phyloP scores from a whole-genome alignment of 2,113 vertebrate species.

The Platichthys stellatus region DNA sequence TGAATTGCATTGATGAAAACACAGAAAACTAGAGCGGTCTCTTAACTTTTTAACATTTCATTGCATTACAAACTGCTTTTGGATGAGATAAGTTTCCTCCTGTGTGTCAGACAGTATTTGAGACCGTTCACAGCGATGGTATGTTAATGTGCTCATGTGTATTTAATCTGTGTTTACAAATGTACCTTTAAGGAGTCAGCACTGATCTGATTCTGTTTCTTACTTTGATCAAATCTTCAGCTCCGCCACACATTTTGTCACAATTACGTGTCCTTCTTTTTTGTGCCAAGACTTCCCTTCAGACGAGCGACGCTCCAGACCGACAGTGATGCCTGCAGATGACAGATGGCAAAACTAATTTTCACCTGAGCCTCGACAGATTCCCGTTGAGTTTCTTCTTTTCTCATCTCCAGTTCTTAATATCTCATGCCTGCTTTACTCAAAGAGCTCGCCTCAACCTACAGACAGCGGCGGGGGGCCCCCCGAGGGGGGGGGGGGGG shows the following conservation, averaged over 20 bases:
- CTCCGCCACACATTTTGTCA: not conserved
- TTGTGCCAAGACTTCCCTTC: constrained; percentile 21
- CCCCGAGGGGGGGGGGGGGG: too few species aligned
- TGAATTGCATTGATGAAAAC: not conserved
- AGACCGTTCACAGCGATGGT: not conserved
- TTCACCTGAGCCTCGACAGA: constrained; percentile 28
- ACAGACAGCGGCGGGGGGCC: constrained; percentile 42
- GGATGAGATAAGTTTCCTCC: not conserved
- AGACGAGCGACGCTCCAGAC: constrained; percentile 7
- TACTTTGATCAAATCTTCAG: constrained; percentile 6
- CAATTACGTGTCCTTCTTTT: constrained; percentile 10
- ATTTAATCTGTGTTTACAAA: constrained; percentile 4
- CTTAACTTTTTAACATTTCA: not conserved
- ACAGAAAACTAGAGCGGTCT: not conserved
- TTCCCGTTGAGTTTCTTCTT: constrained; percentile 9
- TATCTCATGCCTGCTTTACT: constrained; percentile 40
- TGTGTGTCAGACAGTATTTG: too few species aligned
- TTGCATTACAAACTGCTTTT: not conserved
- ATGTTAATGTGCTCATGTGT: not conserved
- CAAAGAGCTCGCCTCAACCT: constrained; percentile 31
- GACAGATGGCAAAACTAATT: constrained; percentile 42
- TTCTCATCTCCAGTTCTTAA: constrained; percentile 9
- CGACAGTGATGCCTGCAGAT: constrained; percentile 33
- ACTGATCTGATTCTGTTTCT: constrained; percentile 1
- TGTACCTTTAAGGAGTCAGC: not conserved